Conservation (phyloP, 23 tunicate genomes). For the Corella eumyota region DNA sequence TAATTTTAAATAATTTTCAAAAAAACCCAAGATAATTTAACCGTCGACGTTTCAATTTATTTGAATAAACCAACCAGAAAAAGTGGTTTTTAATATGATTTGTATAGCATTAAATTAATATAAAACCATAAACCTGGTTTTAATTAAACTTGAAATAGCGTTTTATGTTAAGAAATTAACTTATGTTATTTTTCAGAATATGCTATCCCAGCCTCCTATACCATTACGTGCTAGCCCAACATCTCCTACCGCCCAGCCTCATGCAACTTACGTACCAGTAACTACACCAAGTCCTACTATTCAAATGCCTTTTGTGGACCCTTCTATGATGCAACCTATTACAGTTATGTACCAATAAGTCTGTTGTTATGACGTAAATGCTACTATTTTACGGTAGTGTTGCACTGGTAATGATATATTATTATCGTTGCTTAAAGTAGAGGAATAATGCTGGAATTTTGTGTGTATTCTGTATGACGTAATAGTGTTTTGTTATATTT, state of each 20-base stretch:
- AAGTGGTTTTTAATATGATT: background rate
- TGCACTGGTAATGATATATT: too few relatives aligned
- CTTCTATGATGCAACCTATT: constrained; percentile 80
- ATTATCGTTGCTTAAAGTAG: too few relatives aligned
- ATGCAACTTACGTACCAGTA: constrained; percentile 56
- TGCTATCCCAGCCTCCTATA: constrained; percentile 39
- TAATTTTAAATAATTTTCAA: too few relatives aligned
- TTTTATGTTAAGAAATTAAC: background rate
- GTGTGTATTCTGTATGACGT: too few relatives aligned
- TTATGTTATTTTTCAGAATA: constrained; percentile 25
- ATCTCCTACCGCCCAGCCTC: constrained; percentile 38
- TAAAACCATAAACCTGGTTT: background rate
- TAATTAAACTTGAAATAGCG: background rate
- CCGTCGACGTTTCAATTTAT: too few relatives aligned
- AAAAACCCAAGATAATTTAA: too few relatives aligned
- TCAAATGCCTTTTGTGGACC: constrained; percentile 73
- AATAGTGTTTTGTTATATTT: too few relatives aligned
- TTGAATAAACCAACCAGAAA: too few relatives aligned
- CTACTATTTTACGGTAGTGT: too few relatives aligned
- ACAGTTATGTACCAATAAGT: constrained; percentile 82
- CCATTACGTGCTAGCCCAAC: constrained; percentile 45
- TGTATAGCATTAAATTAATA: background rate
- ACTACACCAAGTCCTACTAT: constrained; percentile 69
- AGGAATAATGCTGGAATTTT: too few relatives aligned
- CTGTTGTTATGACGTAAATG: background rate